Base-by-base conservation (phyloP, 1,140 invertebrate species). In the Caerostris extrusa region DNA sequence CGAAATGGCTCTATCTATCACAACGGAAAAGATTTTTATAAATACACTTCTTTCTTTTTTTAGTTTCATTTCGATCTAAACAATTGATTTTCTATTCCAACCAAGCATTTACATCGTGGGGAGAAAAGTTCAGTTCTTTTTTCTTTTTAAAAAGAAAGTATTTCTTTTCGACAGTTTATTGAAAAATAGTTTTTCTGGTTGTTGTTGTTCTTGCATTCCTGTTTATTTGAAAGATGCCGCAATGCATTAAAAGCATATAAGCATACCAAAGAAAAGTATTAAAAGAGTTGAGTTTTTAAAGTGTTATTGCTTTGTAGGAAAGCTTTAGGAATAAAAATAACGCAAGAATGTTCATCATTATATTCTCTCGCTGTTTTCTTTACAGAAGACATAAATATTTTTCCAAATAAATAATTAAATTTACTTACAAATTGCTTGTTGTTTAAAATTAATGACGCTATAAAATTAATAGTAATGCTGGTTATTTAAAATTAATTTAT, bases 171-270 rank as follows among this genome's bases (percentile, higher is more conserved):
- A 53, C 53, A 34, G 34, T 53, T 77, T 77, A 77, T 77, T 77
- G 71, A 77, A 34, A 77, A 77, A 50, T 6, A 34, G 34, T 71
- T 50, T 53, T 77, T 50, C 53, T n/a, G n/a, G 34, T 77, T 3
- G 19, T 50, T 53, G 8, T 77, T 77, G 34, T 53, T 34, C 8
- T 14, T 4, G 8, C 71, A 77, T 12, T 53, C 71, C 71, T 10
- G 53, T 77, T 77, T 77, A 77, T 77, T 77, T 77, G 71, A 77
- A 53, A 77, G 71, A 53, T 77, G 34, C 34, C 71, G 14, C 5
- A 50, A 3, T 5, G 71, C 5, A 10, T 34, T 34, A 34, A 34
- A 34, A 34, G 34, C 34, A 34, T 34, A 34, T 34, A 34, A 0
- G 34, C 34, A 34, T 34, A 34, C 34, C 0, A 34, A 34, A 34